Base-by-base conservation (phyloP, 2,888 invertebrate genomes). In the Orthosia gothica region DNA sequence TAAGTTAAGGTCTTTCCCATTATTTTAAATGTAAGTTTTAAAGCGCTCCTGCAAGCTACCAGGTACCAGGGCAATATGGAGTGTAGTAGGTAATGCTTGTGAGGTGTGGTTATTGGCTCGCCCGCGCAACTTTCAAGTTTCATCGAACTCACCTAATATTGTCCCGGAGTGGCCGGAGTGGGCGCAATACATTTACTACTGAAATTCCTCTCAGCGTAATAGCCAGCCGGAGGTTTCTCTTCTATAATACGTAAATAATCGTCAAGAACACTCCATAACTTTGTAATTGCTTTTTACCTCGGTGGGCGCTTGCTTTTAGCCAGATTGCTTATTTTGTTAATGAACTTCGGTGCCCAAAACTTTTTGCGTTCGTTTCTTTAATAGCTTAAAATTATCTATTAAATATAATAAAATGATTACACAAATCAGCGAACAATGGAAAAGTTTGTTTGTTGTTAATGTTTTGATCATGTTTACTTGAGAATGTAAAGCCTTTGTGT, bases 321-420 rank as follows among this genome's bases (percentile, higher is more conserved):
- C 91, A 90, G 92, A 95, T 95, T 95, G 93, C 94, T 94, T 94
- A 94, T 94, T 95, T 94, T 92, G 92, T 94, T 95, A 94, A 95
- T 94, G 93, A 95, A 94, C 92, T 93, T 91, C 83, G 88, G 88
- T 88, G 88, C 89, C 89, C 87, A 88, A 79, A 90, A 95, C 91
- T 94, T 94, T 93, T 94, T 92, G 90, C 88, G 92, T 92, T 87
- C 86, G 85, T 86, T 91, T 89, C 90, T 90, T 89, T 90, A 91
- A 91, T 89, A 91, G 91, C 91, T 90, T 83, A 85, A 87, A 91
- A 91, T 92, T 88, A 90, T 90, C 88, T 89, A 85, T 84, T 81
- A 89, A 89, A 88, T 87, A 88, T 87, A 88, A 88, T 89, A 87
- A 89, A 87, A 89, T 88, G 80, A 91, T 91, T 89, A 87, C 79